These are phyloP conservation scores for Palythoa grandiflora DNA, from an alignment of 92 coral and sea anemone genomes.

Conservation along the genomic window DNA sequence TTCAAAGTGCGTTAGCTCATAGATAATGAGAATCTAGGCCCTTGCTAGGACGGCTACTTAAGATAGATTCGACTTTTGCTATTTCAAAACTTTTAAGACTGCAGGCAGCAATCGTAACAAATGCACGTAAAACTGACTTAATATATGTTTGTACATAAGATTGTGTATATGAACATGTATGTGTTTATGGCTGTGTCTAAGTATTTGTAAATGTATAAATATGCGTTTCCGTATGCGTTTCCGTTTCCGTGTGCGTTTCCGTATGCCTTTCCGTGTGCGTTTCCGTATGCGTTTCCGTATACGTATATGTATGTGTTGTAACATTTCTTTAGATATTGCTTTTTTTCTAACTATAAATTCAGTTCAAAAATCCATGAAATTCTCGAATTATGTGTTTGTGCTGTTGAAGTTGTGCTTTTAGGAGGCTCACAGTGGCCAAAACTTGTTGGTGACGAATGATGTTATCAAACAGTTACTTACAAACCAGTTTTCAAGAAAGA, in stretches of 20 bases:
- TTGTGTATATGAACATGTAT: too few species aligned
- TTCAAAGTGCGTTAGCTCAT: neutral
- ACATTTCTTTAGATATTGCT: neutral
- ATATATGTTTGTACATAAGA: neutral
- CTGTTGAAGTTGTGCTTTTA: neutral
- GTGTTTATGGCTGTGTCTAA: neutral
- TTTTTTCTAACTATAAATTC: neutral
- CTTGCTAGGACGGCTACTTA: neutral
- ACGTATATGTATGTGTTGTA: neutral
- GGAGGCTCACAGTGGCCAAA: neutral
- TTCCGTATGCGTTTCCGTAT: neutral
- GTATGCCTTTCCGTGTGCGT: neutral
- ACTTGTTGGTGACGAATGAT: neutral
- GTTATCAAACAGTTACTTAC: neutral
- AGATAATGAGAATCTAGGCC: neutral
- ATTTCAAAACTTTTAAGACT: constrained; percentile 3
- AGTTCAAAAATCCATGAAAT: too few species aligned
- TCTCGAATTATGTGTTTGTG: neutral
- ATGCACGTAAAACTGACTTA: neutral
- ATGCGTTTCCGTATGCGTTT: too few species aligned
- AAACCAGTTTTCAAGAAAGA: neutral
- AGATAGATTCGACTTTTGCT: neutral
- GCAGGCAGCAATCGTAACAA: constrained; percentile 25
- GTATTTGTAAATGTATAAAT: too few species aligned
- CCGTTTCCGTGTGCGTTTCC: neutral